Evolutionary conservation across 1,140 invertebrate genomes (phyloP), one percentile per base, ranked within the genome.

Genomic region (Watersipora subatra): DNA sequence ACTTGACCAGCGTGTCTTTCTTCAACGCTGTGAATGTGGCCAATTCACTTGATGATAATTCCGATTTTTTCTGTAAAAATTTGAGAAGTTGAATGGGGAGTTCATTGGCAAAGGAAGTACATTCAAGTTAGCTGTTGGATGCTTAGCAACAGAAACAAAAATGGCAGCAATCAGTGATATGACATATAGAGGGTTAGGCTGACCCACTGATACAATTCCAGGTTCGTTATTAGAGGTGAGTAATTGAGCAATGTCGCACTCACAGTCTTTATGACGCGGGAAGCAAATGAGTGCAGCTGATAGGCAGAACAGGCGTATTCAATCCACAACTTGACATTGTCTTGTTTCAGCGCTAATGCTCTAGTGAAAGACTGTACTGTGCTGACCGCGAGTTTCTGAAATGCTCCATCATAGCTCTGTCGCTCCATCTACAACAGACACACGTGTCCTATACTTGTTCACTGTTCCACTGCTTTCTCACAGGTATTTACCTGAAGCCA

Each of bases 281-380:
- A 92, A 73, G 88, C 89, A 77, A 89, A 91, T 0, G 91, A 90
- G 76, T 91, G 89, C 1, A 93, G 86, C 71, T 87, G 87, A 72
- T 94, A 95, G 0, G 88, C 87, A 70, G 93, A 87, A 34, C 86
- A 87, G 1, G 91, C 92, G 74, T 88, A 92, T 76, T 95, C 92
- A 28, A 92, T 90, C 87, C 89, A 90, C 68, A 94, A 80, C 64
- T 88, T 87, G 30, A 85, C 84, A 73, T 88, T 86, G 0, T 81
- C 82, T 29, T 71, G 66, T 28, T 89, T 85, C 0, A 93, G 72
- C 69, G 88, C 82, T 19, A 93, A 79, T 1, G 91, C 86, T 68
- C 85, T 83, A 69, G 86, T 84, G 75, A 89, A 94, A 80, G 91
- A 92, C 46, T 85, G 81, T 64, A 89, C 83, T 0, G 87, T 87